Base-by-base conservation (phyloP, 2,797 vertebrate species). In the Tarsius wallacei region DNA sequence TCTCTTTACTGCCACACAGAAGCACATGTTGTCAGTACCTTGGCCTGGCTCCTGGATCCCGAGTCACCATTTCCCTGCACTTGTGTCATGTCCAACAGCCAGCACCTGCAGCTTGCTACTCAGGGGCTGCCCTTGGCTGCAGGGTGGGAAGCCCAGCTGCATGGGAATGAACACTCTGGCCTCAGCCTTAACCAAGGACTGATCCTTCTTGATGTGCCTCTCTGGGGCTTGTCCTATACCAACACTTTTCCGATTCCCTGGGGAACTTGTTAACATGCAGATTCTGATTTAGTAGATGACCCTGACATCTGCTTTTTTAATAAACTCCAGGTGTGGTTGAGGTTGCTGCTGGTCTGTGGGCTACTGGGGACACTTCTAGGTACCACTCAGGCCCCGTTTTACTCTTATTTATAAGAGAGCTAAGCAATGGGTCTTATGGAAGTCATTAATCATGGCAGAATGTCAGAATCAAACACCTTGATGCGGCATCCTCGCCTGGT, bases 201-300 rank as follows among this genome's bases (percentile, higher is more conserved):
- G 7, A 4, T 28, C 80, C 19, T 78, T 49, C 5, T 31, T 28
- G 15, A n/a, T 66, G 64, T 24, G 68, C 24, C 5, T 49, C 51
- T 47, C 63, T 70, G 93, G 36, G 64, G 55, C 63, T 57, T 61
- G 7, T 49, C 49, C 47, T 71, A 55, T n/a, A 15, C 31, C 6
- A 28, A 7, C 16, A 42, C 59, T 59, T 91, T 57, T 42, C 87
- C 36, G 1, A 8, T 7, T 24, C 47, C 7, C 16, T 0, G 36
- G 19, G 76, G 42, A 51, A n/a, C 86, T 96, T 88, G 64, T 84
- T 85, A 64, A 78, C 76, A 66, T 70, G 85, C 14, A 70, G 90
- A 51, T 81, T 89, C 31, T 86, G 63, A 16, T 33, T 68, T 0
- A 1, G 64, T 16, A 68, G 64, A 68, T 68, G 24, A 19, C 8